Conservation (phyloP, 1,140 invertebrate species). For the Nomia melanderi region DNA sequence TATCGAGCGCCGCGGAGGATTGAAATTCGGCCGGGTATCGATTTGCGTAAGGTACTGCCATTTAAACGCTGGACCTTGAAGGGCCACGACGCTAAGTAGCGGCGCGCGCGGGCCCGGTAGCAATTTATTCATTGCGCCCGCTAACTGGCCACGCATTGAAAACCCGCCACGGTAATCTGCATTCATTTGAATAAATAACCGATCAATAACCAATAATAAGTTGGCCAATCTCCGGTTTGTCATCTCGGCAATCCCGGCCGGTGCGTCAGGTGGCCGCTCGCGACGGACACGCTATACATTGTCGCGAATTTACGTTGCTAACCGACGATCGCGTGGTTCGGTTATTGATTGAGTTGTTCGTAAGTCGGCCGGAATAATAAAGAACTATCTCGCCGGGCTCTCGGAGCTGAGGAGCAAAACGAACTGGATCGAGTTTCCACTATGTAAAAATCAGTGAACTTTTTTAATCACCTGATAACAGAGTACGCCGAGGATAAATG, state of each 20-base stretch:
- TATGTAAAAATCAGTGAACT: too few species aligned
- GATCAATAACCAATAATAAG: slow-evolving; percentile 81
- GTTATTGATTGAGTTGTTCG: slow-evolving; percentile 22
- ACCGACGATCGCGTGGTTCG: not conserved
- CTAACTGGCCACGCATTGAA: slow-evolving; percentile 80
- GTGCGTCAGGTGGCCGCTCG: slow-evolving; percentile 13
- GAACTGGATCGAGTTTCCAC: too few species aligned
- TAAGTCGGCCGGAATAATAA: not conserved
- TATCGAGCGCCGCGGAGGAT: too few species aligned
- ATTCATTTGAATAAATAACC: slow-evolving; percentile 82
- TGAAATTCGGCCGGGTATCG: not conserved
- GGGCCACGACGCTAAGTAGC: slow-evolving; percentile 72
- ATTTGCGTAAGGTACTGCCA: slow-evolving; percentile 14
- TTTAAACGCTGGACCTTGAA: slow-evolving; percentile 38
- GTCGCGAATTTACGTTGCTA: slow-evolving; percentile 31
- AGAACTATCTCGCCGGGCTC: not conserved
- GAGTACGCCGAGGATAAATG: too few species aligned
- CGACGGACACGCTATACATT: slow-evolving; percentile 14
- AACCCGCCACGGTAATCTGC: slow-evolving; percentile 79
- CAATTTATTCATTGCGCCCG: slow-evolving; percentile 81
- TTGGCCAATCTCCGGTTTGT: slow-evolving; percentile 78
- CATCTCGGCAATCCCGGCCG: slow-evolving; percentile 73
- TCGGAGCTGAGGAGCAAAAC: too few species aligned
- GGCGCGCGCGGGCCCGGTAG: slow-evolving; percentile 78
- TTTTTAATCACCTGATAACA: too few species aligned